These are phyloP conservation scores for Acrobasis repandana DNA, from an alignment of 2,888 invertebrate species.

Conservation along the genomic window DNA sequence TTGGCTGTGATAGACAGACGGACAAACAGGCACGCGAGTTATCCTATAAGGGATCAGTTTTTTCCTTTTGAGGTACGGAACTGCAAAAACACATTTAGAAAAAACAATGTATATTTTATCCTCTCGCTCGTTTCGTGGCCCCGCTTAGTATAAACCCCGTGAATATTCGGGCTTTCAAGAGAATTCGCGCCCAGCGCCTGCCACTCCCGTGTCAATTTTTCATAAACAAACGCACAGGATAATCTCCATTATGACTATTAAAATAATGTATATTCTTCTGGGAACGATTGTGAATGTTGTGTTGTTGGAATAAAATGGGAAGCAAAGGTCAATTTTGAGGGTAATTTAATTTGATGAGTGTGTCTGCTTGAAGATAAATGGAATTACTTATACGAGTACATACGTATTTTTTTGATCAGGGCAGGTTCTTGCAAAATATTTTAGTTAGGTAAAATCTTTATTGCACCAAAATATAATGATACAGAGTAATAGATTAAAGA, in stretches of 20 bases:
- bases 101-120: not conserved
- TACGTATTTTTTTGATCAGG: no score
- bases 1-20: no score
- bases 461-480: no score
- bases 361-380: no score
- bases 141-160: conserved; percentile 4
- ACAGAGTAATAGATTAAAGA: no score
- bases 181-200: conserved; percentile 18
- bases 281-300: conserved; percentile 6
- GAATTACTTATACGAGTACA: no score
- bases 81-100: not conserved
- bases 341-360: no score
- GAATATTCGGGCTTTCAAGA: conserved; percentile 18
- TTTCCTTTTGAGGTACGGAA: not conserved
- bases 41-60: no score
- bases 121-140: not conserved
- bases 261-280: conserved; percentile 17
- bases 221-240: conserved; percentile 20
- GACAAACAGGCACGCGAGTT: no score
- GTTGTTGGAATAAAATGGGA: not conserved
- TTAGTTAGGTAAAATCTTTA: no score
- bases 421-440: no score
- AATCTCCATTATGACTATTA: conserved; percentile 19
- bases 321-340: no score
- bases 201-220: conserved; percentile 19